phyloP scores from a whole-genome alignment of 2,888 invertebrate genomes.

The Cheiracanthium punctorium region DNA sequence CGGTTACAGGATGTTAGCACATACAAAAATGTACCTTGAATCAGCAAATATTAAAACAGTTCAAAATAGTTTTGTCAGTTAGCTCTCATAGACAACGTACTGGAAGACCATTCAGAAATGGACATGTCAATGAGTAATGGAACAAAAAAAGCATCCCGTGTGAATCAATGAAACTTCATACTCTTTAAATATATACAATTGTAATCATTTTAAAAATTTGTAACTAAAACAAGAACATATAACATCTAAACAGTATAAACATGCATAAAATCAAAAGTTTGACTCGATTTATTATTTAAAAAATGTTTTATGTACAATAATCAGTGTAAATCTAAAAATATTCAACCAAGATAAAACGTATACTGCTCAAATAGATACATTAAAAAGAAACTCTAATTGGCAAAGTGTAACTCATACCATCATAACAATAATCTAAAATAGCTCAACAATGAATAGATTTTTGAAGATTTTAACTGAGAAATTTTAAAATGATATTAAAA shows the following conservation, averaged over 20 bases:
- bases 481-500: no score
- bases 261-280: neutral
- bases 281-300: neutral
- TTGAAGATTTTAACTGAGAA: no score
- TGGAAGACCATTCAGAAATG: neutral
- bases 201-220: neutral
- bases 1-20: conserved; percentile 2
- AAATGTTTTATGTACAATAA: neutral
- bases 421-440: no score
- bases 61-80: neutral
- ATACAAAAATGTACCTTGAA: neutral
- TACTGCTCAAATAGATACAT: no score
- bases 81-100: neutral
- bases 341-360: neutral
- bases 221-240: neutral
- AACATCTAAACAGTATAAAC: neutral
- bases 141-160: neutral
- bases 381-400: no score
- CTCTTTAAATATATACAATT: neutral
- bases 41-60: conserved; percentile 3
- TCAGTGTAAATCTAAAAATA: neutral
- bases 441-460: no score
- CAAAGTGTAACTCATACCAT: no score
- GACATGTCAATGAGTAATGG: neutral
- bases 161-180: neutral